A percentile compares a stretch with the other conserved stretches of the same genome.
Evolutionary conservation across 2,888 invertebrate species (phyloP).

Genomic region (Aspidiotus destructor): DNA sequence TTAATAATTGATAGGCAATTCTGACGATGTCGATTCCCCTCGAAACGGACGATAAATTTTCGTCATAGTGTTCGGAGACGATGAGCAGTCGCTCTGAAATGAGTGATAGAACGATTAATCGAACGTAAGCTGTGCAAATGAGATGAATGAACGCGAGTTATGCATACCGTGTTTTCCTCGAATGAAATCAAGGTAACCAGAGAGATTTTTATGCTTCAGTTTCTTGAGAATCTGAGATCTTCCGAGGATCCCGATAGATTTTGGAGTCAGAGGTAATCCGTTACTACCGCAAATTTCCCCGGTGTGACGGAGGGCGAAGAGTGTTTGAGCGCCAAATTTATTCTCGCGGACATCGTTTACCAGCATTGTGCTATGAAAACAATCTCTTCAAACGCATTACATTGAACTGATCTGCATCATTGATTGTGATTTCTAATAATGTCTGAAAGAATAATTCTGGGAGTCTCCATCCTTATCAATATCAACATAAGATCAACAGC

Average conservation of each 20-base stretch:
- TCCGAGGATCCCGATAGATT: constrained; percentile 88
- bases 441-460: too few species aligned
- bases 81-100: constrained; percentile 67
- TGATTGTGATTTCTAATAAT: too few species aligned
- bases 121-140: not conserved
- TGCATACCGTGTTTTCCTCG: constrained; percentile 82
- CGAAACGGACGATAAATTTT: constrained; percentile 45
- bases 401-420: too few species aligned
- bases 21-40: constrained; percentile 44
- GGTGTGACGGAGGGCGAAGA: constrained; percentile 81
- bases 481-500: too few species aligned
- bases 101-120: too few species aligned
- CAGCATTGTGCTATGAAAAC: not conserved
- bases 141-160: not conserved
- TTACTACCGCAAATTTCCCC: constrained; percentile 89
- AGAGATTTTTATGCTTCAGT: constrained; percentile 68
- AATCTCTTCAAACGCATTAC: not conserved
- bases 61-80: constrained; percentile 68
- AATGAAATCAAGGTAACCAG: constrained; percentile 81
- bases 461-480: too few species aligned
- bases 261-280: constrained; percentile 90
- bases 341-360: not conserved
- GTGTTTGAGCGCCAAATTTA: constrained; percentile 73
- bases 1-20: constrained; percentile 63
- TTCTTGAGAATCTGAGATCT: constrained; percentile 72